Evolutionary conservation across 1,140 invertebrate species (phyloP).

Genomic region (Pogonomyrmex californicus): DNA sequence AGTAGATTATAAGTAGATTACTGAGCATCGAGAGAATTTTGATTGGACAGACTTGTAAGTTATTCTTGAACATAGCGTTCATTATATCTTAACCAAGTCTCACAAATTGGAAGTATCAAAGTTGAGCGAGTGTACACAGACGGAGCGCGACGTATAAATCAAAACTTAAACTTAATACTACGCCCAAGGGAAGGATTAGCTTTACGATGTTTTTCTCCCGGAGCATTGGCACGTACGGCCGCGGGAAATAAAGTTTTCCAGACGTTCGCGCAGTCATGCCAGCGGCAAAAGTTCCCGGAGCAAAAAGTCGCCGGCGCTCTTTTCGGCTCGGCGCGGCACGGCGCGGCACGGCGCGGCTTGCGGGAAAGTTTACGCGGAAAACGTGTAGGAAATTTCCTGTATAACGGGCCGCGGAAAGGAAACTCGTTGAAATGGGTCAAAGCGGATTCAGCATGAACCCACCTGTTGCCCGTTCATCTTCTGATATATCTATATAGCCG

Average conservation of each 20-base stretch:
- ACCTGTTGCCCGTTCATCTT: constrained; percentile 79
- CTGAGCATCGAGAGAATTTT: neutral
- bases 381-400: constrained; percentile 71
- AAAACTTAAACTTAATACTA: constrained; percentile 13
- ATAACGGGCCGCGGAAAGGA: constrained; percentile 63
- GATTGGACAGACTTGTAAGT: neutral
- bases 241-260: constrained; percentile 60
- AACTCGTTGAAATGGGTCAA: constrained; percentile 74
- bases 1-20: constrained; percentile 14
- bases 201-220: constrained; percentile 22
- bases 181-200: constrained; percentile 31
- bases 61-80: neutral
- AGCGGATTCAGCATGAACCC: constrained; percentile 77
- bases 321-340: neutral
- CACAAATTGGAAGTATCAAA: neutral
- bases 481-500: constrained; percentile 22
- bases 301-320: constrained; percentile 28
- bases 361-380: constrained; percentile 68
- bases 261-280: constrained; percentile 33
- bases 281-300: constrained; percentile 49
- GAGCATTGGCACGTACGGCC: constrained; percentile 45
- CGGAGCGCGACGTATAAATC: constrained; percentile 8
- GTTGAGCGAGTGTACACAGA: neutral
- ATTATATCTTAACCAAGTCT: neutral
- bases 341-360: constrained; percentile 3